phyloP scores from a whole-genome alignment of 2,888 invertebrate species.

The Branchellion lobata region DNA sequence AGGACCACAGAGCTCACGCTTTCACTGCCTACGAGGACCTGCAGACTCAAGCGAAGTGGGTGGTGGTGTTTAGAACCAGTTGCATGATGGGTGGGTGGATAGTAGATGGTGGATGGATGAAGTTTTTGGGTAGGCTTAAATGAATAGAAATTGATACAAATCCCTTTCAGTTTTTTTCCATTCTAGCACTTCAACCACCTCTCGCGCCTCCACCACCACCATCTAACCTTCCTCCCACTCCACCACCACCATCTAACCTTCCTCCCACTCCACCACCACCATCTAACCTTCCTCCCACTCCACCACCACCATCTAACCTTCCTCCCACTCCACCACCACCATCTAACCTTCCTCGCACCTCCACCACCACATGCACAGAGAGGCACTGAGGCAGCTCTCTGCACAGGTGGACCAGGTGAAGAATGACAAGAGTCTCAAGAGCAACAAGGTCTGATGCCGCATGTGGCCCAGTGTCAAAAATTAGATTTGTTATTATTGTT shows the following conservation, averaged over 20 bases:
- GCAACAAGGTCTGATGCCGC: too few relatives aligned
- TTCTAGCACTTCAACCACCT: neutral
- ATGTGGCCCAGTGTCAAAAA: too few relatives aligned
- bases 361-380: neutral
- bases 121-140: neutral
- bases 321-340: too few relatives aligned
- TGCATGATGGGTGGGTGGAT: neutral
- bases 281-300: too few relatives aligned
- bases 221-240: neutral
- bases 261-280: neutral
- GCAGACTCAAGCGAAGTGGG: slow-evolving; percentile 54
- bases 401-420: neutral
- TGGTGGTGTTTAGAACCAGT: neutral
- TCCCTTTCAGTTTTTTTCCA: neutral
- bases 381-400: neutral
- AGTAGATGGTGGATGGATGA: neutral
- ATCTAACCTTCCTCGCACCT: too few relatives aligned
- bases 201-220: neutral
- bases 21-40: slow-evolving; percentile 55
- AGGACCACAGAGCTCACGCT: slow-evolving; percentile 54
- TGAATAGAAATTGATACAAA: neutral
- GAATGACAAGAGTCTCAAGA: neutral
- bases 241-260: neutral
- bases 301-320: too few relatives aligned
- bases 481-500: too few relatives aligned